A percentile compares a stretch with the other conserved stretches of the same genome.
These are phyloP conservation scores for Euglossa dilemma DNA, from an alignment of 1,140 invertebrate species.

Conservation along the genomic window DNA sequence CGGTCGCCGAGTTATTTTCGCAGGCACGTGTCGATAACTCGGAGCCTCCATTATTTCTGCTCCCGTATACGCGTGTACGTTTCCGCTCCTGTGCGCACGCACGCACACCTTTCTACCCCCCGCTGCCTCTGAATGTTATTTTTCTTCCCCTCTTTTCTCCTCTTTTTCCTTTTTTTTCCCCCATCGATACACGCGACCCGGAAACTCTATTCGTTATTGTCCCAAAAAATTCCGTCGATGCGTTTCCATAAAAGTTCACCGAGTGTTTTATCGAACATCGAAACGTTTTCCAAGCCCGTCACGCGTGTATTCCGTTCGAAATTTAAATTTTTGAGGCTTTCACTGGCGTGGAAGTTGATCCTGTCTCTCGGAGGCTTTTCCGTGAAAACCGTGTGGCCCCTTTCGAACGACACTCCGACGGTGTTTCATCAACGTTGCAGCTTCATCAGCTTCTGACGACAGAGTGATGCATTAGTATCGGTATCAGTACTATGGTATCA, in stretches of 20 bases:
- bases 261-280: conserved; percentile 19
- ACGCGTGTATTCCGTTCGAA: neutral
- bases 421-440: conserved; percentile 12
- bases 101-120: neutral
- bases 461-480: conserved; percentile 13
- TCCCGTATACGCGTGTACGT: neutral
- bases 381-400: neutral
- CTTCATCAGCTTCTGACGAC: conserved; percentile 5
- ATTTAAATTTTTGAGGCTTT: neutral
- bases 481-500: conserved; percentile 3
- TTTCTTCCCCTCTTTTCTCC: too few relatives aligned
- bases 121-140: too few relatives aligned
- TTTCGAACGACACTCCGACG: neutral
- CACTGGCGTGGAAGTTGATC: neutral
- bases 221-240: conserved; percentile 2
- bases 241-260: conserved; percentile 24
- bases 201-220: conserved; percentile 15
- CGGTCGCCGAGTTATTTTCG: neutral
- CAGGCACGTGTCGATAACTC: neutral
- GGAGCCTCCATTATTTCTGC: neutral
- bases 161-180: neutral
- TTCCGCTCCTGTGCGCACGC: too few relatives aligned
- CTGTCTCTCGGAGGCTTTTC: too few relatives aligned
- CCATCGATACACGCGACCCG: neutral
- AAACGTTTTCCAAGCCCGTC: neutral